These are phyloP conservation scores for Drosophila algonquin DNA, from an alignment of 2,888 invertebrate genomes.

Conservation along the genomic window DNA sequence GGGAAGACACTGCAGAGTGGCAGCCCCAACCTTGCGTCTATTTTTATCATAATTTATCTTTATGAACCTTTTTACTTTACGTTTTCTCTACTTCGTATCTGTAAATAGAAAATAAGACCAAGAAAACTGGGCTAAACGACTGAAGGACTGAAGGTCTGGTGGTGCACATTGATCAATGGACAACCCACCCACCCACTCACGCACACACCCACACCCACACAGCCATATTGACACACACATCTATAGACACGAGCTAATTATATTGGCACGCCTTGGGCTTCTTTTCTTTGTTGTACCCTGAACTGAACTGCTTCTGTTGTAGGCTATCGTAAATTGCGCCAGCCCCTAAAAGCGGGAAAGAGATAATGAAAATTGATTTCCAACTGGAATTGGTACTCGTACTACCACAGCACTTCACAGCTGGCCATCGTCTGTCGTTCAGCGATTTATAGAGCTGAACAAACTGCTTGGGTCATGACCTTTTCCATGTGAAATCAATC, in stretches of 20 bases:
- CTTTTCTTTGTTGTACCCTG: slow-evolving; percentile 20
- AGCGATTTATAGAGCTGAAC: slow-evolving; percentile 11
- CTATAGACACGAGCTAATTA: slow-evolving; percentile 62
- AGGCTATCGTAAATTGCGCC: slow-evolving; percentile 30
- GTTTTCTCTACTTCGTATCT: slow-evolving; percentile 36
- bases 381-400: slow-evolving; percentile 13
- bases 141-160: slow-evolving; percentile 28
- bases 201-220: no score
- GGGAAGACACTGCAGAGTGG: slow-evolving; percentile 4
- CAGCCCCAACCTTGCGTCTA: slow-evolving; percentile 22
- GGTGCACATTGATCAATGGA: slow-evolving; percentile 70
- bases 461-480: slow-evolving; percentile 24
- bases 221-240: neutral
- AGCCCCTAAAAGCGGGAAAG: slow-evolving; percentile 61
- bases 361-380: slow-evolving; percentile 67
- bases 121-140: slow-evolving; percentile 58
- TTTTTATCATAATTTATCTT: slow-evolving; percentile 35
- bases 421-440: slow-evolving; percentile 6
- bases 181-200: slow-evolving; percentile 1
- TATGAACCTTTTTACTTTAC: slow-evolving; percentile 27
- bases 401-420: slow-evolving; percentile 2
- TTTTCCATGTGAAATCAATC: neutral
- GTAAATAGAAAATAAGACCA: slow-evolving; percentile 5
- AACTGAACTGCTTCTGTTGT: neutral
- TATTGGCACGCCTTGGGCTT: slow-evolving; percentile 68